Conservation (phyloP, 2,888 invertebrate genomes). For the Lasioglossum figueresi region DNA sequence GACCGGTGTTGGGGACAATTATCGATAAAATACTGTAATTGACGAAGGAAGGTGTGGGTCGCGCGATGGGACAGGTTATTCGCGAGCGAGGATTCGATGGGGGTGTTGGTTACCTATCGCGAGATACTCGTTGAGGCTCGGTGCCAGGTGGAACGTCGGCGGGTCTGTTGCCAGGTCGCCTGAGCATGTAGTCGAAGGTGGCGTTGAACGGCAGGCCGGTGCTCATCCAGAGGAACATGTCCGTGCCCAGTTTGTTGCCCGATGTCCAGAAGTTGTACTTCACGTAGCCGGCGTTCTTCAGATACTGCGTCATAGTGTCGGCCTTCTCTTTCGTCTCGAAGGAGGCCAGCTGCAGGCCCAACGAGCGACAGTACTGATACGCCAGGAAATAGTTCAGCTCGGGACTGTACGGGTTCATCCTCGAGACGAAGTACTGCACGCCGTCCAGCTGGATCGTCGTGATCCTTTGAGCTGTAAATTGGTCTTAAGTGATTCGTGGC, state of each 20-base stretch:
- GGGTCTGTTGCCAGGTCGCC: slow-evolving; percentile 85
- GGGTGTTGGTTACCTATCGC: slow-evolving; percentile 87
- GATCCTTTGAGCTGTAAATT: slow-evolving; percentile 91
- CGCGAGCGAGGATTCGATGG: background rate
- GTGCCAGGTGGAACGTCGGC: slow-evolving; percentile 89
- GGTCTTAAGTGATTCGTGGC: slow-evolving; percentile 1
- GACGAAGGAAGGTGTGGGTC: no score
- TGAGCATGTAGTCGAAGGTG: slow-evolving; percentile 93
- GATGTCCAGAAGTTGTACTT: slow-evolving; percentile 96
- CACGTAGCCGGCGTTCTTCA: slow-evolving; percentile 92
- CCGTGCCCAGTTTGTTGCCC: slow-evolving; percentile 93
- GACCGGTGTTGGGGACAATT: no score
- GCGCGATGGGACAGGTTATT: background rate
- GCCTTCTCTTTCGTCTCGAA: slow-evolving; percentile 95
- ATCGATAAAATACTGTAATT: no score
- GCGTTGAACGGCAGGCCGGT: slow-evolving; percentile 94
- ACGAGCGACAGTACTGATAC: slow-evolving; percentile 94
- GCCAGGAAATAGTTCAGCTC: slow-evolving; percentile 94
- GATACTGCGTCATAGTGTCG: slow-evolving; percentile 92
- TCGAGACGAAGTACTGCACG: slow-evolving; percentile 93
- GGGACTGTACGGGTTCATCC: slow-evolving; percentile 94
- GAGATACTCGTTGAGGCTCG: slow-evolving; percentile 91
- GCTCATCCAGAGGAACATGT: slow-evolving; percentile 96
- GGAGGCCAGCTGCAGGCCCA: slow-evolving; percentile 93
- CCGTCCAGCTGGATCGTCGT: slow-evolving; percentile 94